A percentile compares a stretch with the other conserved stretches of the same genome.
These are phyloP conservation scores for Holacanthella duospinosa DNA, from an alignment of 2,888 invertebrate species.

Conservation along the genomic window DNA sequence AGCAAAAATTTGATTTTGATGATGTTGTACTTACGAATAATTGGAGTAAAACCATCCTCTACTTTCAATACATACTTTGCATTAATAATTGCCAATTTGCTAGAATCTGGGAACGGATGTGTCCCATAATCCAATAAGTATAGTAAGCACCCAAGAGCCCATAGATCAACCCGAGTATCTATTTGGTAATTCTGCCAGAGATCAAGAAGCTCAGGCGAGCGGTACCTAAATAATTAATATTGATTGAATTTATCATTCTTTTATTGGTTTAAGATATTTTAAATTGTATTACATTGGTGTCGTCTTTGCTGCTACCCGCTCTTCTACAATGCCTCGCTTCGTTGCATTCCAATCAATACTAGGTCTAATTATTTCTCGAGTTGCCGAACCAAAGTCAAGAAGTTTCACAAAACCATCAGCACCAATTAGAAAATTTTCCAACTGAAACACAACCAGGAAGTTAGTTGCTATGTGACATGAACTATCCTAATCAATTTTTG, in stretches of 20 bases:
- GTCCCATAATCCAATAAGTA: conserved; percentile 83
- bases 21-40: conserved; percentile 78
- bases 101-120: conserved; percentile 91
- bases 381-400: conserved; percentile 35
- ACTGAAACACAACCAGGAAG: too few species aligned
- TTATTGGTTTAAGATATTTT: too few species aligned
- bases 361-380: conserved; percentile 22
- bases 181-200: conserved; percentile 93
- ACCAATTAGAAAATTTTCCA: conserved; percentile 35
- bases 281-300: conserved; percentile 55
- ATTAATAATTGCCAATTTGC: conserved; percentile 91
- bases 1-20: too few species aligned
- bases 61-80: conserved; percentile 82
- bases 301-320: conserved; percentile 59
- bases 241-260: too few species aligned
- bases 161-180: conserved; percentile 80
- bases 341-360: conserved; percentile 25
- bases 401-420: conserved; percentile 32
- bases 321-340: conserved; percentile 30
- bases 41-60: conserved; percentile 77
- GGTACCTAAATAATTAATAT: conserved; percentile 52
- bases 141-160: conserved; percentile 94
- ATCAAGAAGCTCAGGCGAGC: conserved; percentile 96
- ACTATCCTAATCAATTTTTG: too few species aligned
- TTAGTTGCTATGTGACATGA: too few species aligned